phyloP scores from a whole-genome alignment of 2,113 vertebrate genomes.

The Pungitius pungitius region DNA sequence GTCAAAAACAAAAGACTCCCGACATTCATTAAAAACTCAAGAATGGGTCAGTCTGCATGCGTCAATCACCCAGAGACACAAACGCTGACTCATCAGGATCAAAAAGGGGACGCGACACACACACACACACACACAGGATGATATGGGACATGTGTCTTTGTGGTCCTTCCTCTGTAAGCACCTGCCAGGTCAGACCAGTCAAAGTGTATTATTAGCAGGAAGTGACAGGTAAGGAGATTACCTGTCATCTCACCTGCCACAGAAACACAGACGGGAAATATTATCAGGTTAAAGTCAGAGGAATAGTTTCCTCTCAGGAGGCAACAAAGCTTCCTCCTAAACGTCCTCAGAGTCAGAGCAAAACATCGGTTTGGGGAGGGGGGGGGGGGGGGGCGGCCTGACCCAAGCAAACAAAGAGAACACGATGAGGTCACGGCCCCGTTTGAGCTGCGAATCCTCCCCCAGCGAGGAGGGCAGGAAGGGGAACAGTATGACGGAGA shows the following conservation, averaged over 20 bases:
- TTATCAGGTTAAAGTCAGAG: too few relatives aligned
- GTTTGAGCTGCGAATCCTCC: constrained; percentile 49
- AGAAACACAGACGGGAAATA: background rate
- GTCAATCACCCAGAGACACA: background rate
- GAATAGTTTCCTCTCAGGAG: too few relatives aligned
- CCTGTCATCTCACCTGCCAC: background rate
- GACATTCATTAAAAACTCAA: background rate
- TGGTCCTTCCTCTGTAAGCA: constrained; percentile 22
- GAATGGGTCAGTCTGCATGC: background rate
- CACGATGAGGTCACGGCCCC: constrained; percentile 60
- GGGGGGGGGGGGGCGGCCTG: constrained; percentile 33
- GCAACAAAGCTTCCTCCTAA: too few relatives aligned
- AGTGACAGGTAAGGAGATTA: constrained; percentile 67
- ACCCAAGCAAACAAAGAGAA: constrained; percentile 43
- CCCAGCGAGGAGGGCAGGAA: constrained; percentile 9
- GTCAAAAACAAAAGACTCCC: background rate
- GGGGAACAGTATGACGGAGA: background rate
- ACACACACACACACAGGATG: too few relatives aligned
- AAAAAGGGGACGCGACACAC: constrained; percentile 8
- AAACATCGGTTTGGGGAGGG: too few relatives aligned
- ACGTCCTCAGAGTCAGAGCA: constrained; percentile 10
- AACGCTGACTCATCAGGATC: constrained; percentile 54
- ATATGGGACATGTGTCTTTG: too few relatives aligned
- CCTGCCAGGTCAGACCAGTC: constrained; percentile 27
- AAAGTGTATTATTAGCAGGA: constrained; percentile 56